Base-by-base conservation (phyloP, 2,797 vertebrate genomes). In the Gadopsis bispinosus region DNA sequence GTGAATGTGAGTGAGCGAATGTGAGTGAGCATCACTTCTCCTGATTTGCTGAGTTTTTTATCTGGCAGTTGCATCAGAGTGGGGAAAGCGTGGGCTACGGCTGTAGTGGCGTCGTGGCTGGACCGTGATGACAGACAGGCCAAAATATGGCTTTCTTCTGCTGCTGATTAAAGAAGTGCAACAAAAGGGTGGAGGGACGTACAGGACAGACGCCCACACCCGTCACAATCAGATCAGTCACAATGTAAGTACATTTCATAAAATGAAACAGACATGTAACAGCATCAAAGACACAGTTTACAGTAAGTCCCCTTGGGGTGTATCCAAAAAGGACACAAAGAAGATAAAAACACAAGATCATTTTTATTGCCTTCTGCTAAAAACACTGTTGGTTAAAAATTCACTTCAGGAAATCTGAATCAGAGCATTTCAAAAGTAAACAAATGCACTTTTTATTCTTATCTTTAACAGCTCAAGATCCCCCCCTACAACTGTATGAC, bases 121-220 rank as follows among this genome's bases (percentile, higher is more conserved):
- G 83, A 87, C 73, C 3, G 69, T 19, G 94, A 73, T 94, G 95
- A 96, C 93, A 95, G 94, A 94, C 89, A 68, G 82, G 65, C 77
- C 92, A 94, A 92, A 96, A 95, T 93, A 95, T 73, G 31, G 81
- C 90, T 93, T 89, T 94, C 87, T 93, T 94, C 91, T 89, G 70
- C 81, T 80, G 74, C 91, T 96, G 95, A 96, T 96, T 96, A 96
- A 95, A 95, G 93, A 90, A 78, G 79, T 80, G 79, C 86, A 92
- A 83, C 88, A 85, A 88, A 80, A 84, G 88, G 89, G 90, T 84
- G 86, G 90, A 87, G 82, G 88, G 81, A 78, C 35, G 13, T 14
- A 53, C 83, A 73, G 74, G 85, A 91, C 84, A 88, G 84, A 82
- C 79, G 43, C 79, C 77, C 80, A 79, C 79, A 82, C 73, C 73